Evolutionary conservation across 2,797 vertebrate genomes (phyloP), one percentile per base, ranked within the genome.

Genomic region (Mionectes olivaceus): DNA sequence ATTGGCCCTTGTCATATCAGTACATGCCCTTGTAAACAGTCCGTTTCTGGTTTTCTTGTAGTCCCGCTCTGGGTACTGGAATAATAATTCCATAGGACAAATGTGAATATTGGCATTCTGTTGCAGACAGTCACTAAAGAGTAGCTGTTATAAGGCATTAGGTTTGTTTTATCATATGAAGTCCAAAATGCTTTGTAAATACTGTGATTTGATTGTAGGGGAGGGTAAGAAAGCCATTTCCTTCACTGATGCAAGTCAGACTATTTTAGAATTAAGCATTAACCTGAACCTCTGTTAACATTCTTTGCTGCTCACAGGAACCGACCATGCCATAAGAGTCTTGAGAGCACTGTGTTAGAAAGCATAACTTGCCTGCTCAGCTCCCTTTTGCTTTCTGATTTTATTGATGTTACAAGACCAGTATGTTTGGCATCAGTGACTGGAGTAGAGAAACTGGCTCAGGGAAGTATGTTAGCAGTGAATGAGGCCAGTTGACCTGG

Each of bases 321-420:
- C 12, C 1, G 2, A 44, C 7, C 28, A 2, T 23, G 27, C 37
- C 18, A 0, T 12, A 49, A 13, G 17, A 32, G 46, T 27, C 50
- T 87, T 19, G 50, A 41, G 61, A 30, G 21, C 5, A 2, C 27
- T 60, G 0, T 27, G 28, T 50, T 50, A 30, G 59, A 55, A 87
- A 46, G 19, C 13, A 18, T n/a, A 33, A 13, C 25, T 35, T 57
- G 56, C 12, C 25, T 23, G 15, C 67, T 83, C 13, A 17, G 82
- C 27, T 78, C 1, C 1, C 61, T 71, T 75, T 75, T 50, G 11
- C 33, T 55, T 39, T 68, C 37, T 77, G 32, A 23, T 55, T 60
- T 78, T 68, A 9, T 39, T 94, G 68, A 19, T 88, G 13, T 69
- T 81, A 61, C 39, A 52, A 41, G 63, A 83, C 35, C 59, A 17